Evolutionary conservation across 2,113 vertebrate genomes (phyloP), one percentile per base, ranked within the genome.

Genomic region (Chlorodrepanis virens): DNA sequence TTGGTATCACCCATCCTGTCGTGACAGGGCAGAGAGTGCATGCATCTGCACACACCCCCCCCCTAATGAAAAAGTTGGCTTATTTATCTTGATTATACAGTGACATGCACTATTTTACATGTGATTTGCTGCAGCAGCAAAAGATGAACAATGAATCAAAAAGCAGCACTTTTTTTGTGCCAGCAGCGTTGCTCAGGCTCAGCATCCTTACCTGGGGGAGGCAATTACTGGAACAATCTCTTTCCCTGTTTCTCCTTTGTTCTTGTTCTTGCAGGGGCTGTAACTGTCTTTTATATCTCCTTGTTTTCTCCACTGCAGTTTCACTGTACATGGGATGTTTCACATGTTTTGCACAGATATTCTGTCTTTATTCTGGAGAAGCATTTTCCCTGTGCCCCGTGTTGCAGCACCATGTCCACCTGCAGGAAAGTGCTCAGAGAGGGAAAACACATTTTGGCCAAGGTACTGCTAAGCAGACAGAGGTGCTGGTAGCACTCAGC

Each of bases 141-240:
- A 85, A 83, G 50, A 54, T 37, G 83, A 91, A 14, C 10, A 2
- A 37, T 42, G 81, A 87, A 88, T 76, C 78, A 76, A 85, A 81
- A 76, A 87, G 53, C 74, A 91, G 92, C 82, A 39, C 21, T 93
- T 78, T 33, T 54, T 49, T 83, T 5, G 4, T 93, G 87, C 93
- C 57, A 87, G 78, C 92, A 93, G 54, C 2, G 0, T 60, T 83
- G 84, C 69, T 94, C 82, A 89, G 65, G 91, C 86, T 40, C 77
- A 60, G 87, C 92, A 84, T 77, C 87, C 94, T 93, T 74, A 94
- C 95, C 95, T 96, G 95, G 95, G 94, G 95, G 96, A 95, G 95
- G 96, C 96, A 97, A 97, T 96, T 96, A 97, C 90, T 39, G 85
- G 87, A 96, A 96, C 96, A 96, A 96, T 96, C 88, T 95, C 69